These are phyloP conservation scores for Agrochola circellaris DNA, from an alignment of 2,888 invertebrate species.

Conservation along the genomic window DNA sequence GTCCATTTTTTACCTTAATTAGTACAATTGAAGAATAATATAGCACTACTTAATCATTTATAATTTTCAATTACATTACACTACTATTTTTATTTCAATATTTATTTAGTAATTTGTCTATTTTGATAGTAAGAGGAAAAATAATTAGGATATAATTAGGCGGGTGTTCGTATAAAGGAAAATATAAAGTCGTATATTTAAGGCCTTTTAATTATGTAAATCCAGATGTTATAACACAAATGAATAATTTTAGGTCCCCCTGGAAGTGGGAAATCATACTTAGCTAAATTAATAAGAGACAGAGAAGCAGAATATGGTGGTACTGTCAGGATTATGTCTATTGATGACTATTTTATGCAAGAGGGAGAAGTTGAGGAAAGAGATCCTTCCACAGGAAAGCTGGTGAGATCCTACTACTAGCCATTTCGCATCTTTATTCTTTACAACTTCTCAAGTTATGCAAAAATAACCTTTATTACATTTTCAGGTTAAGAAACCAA, in stretches of 20 bases:
- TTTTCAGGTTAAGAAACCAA: conserved; percentile 90
- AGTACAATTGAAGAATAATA: no score
- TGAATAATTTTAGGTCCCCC: conserved; percentile 92
- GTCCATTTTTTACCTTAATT: no score
- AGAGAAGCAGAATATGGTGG: conserved; percentile 95
- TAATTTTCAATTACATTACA: no score
- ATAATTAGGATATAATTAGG: neutral
- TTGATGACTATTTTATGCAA: conserved; percentile 98
- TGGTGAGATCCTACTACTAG: conserved; percentile 81
- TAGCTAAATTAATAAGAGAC: conserved; percentile 96
- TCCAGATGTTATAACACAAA: neutral
- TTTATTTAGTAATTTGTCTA: neutral
- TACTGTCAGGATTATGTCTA: conserved; percentile 97
- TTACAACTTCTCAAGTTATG: neutral
- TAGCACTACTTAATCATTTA: no score
- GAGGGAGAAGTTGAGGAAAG: conserved; percentile 94
- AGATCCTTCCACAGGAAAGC: conserved; percentile 94
- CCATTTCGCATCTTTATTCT: neutral
- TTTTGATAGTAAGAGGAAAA: neutral
- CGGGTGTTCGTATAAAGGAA: neutral
- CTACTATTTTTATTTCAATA: neutral
- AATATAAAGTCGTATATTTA: neutral
- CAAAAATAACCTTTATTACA: conserved; percentile 17
- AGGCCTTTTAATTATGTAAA: no score
- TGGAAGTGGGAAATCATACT: conserved; percentile 98